Evolutionary conservation across 2,888 invertebrate genomes (phyloP).

Genomic region (Perithous albicinctus): DNA sequence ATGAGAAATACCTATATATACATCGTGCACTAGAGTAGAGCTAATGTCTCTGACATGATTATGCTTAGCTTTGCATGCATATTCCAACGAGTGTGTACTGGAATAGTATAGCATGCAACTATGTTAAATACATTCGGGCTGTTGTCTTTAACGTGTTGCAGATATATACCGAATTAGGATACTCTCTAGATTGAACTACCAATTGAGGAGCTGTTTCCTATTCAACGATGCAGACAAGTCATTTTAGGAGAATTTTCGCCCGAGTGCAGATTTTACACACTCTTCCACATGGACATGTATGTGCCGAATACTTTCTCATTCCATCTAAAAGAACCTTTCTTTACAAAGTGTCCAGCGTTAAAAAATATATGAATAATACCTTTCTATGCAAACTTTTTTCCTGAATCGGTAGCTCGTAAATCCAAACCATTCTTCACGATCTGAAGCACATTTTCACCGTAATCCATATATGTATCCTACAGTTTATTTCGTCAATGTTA

Average conservation of each 20-base stretch:
- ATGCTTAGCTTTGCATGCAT: conserved; percentile 33
- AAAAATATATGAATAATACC: neutral
- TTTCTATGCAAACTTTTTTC: neutral
- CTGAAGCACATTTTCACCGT: neutral
- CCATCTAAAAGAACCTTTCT: neutral
- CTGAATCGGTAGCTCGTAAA: conserved; percentile 10
- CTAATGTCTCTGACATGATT: conserved; percentile 14
- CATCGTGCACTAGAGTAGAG: neutral
- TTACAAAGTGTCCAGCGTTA: neutral
- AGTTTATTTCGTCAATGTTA: neutral
- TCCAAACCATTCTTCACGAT: neutral
- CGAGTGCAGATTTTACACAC: no score
- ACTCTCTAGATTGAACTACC: neutral
- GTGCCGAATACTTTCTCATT: neutral
- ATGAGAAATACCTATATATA: conserved; percentile 16
- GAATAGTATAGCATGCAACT: conserved; percentile 23
- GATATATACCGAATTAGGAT: conserved; percentile 10
- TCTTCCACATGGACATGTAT: no score
- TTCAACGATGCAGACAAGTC: neutral
- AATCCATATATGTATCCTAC: neutral
- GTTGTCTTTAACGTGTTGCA: neutral
- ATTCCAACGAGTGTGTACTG: conserved; percentile 27
- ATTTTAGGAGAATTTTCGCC: no score
- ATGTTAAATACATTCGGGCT: conserved; percentile 49
- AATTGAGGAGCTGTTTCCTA: neutral